phyloP scores from a whole-genome alignment of 1,140 invertebrate genomes.

The Brachionus manjavacas region DNA sequence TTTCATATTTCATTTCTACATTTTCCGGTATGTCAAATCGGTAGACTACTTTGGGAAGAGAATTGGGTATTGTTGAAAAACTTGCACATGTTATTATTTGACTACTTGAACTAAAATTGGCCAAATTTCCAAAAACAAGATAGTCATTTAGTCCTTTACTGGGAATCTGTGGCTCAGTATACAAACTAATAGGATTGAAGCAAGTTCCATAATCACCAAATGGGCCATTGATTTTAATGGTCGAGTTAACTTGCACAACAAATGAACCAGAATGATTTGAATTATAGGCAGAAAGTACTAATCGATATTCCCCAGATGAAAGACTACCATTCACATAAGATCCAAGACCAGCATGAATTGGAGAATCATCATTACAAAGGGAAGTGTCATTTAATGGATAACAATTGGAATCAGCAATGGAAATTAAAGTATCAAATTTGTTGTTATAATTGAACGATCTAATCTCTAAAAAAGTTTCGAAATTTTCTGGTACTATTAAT shows the following conservation, averaged over 20 bases:
- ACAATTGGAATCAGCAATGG: background rate
- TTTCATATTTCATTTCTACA: background rate
- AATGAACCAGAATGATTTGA: background rate
- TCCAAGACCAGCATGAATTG: background rate
- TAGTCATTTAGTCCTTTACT: background rate
- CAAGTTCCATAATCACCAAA: background rate
- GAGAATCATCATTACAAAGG: background rate
- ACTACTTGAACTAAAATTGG: background rate
- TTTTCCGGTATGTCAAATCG: background rate
- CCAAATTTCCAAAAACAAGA: background rate
- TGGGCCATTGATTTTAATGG: background rate
- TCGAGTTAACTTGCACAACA: background rate
- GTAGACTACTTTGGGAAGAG: background rate
- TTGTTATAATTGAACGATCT: background rate
- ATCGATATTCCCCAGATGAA: background rate
- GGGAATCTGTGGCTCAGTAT: background rate
- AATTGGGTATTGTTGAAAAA: background rate
- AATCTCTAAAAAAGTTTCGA: background rate
- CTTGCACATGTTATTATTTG: background rate
- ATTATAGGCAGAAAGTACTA: background rate
- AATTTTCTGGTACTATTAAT: background rate
- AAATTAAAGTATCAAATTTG: background rate
- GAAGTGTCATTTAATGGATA: background rate
- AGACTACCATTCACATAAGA: background rate
- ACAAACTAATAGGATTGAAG: background rate